Conservation (phyloP, 2,113 vertebrate species). For the Prionailurus bengalensis region DNA sequence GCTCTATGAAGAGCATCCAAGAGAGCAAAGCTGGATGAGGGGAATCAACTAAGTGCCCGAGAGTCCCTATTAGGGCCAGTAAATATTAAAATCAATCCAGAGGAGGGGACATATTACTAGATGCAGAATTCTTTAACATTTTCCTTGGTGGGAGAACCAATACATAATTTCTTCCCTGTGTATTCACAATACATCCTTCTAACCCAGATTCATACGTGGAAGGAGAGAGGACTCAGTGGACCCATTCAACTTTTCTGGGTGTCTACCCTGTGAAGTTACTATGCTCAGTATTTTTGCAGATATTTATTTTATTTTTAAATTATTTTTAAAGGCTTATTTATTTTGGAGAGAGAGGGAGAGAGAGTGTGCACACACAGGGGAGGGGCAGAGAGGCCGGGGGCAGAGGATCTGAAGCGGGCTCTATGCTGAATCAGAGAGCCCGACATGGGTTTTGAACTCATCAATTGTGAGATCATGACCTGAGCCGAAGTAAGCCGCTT, state of each 20-base stretch:
- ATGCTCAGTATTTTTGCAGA: neutral
- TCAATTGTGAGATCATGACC: too few relatives aligned
- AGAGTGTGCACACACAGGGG: too few relatives aligned
- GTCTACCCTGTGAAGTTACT: neutral
- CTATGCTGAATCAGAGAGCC: too few relatives aligned
- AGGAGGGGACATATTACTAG: neutral
- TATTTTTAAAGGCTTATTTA: too few relatives aligned
- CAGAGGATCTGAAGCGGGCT: too few relatives aligned
- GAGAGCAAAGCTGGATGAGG: neutral
- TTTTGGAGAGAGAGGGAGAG: too few relatives aligned
- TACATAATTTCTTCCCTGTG: neutral
- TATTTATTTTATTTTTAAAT: neutral
- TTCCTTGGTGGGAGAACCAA: neutral
- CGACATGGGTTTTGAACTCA: too few relatives aligned
- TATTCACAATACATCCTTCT: neutral
- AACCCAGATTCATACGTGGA: neutral
- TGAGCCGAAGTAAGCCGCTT: too few relatives aligned
- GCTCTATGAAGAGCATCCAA: neutral
- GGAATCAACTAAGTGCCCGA: neutral
- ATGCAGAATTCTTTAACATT: neutral
- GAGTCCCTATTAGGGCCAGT: neutral
- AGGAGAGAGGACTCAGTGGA: neutral
- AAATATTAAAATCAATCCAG: neutral
- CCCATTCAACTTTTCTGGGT: neutral
- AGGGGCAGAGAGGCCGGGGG: too few relatives aligned